Conservation (phyloP, 2,113 vertebrate genomes). For the Cyprinodon brontotheroides region DNA sequence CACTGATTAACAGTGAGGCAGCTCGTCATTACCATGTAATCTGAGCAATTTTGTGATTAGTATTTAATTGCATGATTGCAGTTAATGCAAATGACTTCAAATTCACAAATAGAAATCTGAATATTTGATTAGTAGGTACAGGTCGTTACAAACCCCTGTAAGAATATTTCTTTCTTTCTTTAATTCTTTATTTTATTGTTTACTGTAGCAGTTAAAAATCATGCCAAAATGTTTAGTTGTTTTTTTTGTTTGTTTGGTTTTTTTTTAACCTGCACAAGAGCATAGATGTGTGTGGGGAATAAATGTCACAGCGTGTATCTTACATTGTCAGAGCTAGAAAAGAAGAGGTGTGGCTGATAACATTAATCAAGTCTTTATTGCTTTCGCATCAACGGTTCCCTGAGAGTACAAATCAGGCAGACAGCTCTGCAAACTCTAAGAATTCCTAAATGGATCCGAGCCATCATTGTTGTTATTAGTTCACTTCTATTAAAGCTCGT, state of each 20-base stretch:
- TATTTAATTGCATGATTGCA: conserved; percentile 50
- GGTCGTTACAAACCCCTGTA: background rate
- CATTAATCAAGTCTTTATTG: conserved; percentile 18
- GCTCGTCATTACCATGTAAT: conserved; percentile 56
- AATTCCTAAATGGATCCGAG: conserved; percentile 6
- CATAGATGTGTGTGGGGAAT: background rate
- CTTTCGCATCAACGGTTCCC: background rate
- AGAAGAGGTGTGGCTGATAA: conserved; percentile 13
- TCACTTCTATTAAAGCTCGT: background rate
- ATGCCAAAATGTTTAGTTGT: background rate
- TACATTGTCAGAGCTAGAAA: background rate
- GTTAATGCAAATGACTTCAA: conserved; percentile 59
- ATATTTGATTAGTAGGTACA: conserved; percentile 22
- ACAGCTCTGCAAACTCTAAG: conserved; percentile 4
- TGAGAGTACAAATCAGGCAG: conserved; percentile 9
- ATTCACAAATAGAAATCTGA: conserved; percentile 27
- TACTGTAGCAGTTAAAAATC: too few species aligned
- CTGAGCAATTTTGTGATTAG: conserved; percentile 54
- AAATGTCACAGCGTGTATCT: conserved; percentile 7
- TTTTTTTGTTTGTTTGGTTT: background rate
- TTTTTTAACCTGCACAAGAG: background rate
- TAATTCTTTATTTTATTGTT: too few species aligned
- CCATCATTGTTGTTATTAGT: conserved; percentile 23
- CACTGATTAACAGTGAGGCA: conserved; percentile 53
- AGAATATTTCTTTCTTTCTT: background rate